Conservation (phyloP, 2,888 invertebrate species). For the Scaptomyza cyrtandrae region DNA sequence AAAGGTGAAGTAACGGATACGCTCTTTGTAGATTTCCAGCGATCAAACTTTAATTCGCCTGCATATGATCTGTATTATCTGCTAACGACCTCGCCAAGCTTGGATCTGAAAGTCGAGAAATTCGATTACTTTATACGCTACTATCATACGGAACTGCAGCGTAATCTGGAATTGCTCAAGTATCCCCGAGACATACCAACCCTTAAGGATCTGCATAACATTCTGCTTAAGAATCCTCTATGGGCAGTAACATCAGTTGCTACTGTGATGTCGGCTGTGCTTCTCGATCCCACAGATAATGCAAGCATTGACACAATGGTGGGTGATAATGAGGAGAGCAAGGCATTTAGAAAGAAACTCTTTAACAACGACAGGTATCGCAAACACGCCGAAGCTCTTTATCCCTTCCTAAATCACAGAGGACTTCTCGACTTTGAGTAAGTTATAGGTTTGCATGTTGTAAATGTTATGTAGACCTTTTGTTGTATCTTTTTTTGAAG, state of each 20-base stretch:
- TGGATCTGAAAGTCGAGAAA: conserved; percentile 75
- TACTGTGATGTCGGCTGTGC: conserved; percentile 49
- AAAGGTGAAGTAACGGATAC: conserved; percentile 61
- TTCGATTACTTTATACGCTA: conserved; percentile 81
- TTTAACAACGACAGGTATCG: conserved; percentile 56
- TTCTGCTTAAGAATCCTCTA: conserved; percentile 17
- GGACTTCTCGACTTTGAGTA: conserved; percentile 61
- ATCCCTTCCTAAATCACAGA: conserved; percentile 70
- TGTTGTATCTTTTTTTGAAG: background rate
- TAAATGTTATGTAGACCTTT: conserved; percentile 7
- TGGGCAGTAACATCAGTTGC: conserved; percentile 44
- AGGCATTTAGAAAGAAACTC: conserved; percentile 40
- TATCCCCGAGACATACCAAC: conserved; percentile 67
- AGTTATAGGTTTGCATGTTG: background rate
- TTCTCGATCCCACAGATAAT: conserved; percentile 66
- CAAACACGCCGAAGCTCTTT: conserved; percentile 61
- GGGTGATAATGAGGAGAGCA: conserved; percentile 24
- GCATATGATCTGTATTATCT: conserved; percentile 77
- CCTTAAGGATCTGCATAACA: conserved; percentile 43
- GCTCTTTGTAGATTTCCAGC: conserved; percentile 74
- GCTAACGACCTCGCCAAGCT: conserved; percentile 75
- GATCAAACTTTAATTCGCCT: conserved; percentile 70
- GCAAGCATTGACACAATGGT: conserved; percentile 63
- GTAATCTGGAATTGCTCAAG: conserved; percentile 64
- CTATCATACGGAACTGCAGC: conserved; percentile 73